A percentile compares a stretch with the other conserved stretches of the same genome.
These are phyloP conservation scores for Himantopus leucocephalus DNA, from an alignment of 2,113 vertebrate genomes.

Conservation along the genomic window DNA sequence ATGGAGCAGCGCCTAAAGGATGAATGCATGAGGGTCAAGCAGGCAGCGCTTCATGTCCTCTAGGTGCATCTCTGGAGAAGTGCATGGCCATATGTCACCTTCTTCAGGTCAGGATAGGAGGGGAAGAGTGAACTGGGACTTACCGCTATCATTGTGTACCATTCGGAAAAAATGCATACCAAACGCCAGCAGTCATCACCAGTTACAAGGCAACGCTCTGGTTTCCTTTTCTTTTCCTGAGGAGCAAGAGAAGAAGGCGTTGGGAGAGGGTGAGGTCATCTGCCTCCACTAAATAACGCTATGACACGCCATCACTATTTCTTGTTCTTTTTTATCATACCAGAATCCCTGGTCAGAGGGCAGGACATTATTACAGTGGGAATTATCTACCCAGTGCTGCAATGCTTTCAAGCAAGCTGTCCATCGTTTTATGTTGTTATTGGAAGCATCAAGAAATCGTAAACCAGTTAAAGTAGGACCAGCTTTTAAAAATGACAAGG, in stretches of 20 bases:
- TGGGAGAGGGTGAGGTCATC: not conserved
- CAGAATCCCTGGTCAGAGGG: not conserved
- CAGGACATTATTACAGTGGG: not conserved
- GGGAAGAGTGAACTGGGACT: not conserved
- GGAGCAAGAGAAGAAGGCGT: not conserved
- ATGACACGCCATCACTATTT: not conserved
- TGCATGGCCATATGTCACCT: fast-evolving
- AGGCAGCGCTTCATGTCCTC: not conserved
- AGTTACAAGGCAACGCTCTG: not conserved
- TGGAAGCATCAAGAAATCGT: not conserved
- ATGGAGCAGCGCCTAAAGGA: not conserved
- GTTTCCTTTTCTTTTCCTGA: not conserved
- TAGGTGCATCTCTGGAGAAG: not conserved
- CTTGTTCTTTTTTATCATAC: not conserved
- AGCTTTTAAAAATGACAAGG: not conserved
- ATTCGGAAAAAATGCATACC: not conserved
- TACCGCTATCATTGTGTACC: not conserved
- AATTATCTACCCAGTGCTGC: not conserved
- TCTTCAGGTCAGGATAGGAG: not conserved
- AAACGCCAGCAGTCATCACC: not conserved
- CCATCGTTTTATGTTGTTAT: not conserved
- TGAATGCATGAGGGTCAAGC: fast-evolving
- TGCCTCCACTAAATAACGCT: not conserved
- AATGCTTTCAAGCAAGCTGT: not conserved
- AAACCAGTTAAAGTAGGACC: not conserved